Evolutionary conservation across 2,113 vertebrate species (phyloP).

Genomic region (rat (Rattus norvegicus)): DNA sequence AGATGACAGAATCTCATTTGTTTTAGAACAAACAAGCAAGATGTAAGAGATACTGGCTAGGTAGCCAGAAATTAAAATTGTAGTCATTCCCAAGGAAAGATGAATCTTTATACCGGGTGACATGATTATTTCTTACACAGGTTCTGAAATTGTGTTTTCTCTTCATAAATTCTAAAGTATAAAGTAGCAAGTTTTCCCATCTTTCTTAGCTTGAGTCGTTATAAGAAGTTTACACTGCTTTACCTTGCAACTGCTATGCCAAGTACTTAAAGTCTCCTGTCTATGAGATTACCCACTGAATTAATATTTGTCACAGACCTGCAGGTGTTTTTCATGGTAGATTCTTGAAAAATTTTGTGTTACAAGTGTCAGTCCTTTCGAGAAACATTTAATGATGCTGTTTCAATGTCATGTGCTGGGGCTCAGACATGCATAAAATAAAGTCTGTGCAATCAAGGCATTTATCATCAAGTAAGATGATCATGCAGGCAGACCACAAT

Average conservation of each 20-base stretch:
- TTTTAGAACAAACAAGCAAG: constrained; percentile 30
- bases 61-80: background rate
- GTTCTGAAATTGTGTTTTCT: constrained; percentile 27
- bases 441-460: background rate
- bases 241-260: background rate
- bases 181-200: background rate
- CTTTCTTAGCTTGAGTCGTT: background rate
- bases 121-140: background rate
- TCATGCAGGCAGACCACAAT: background rate
- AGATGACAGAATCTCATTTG: background rate
- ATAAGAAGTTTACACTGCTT: background rate
- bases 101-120: background rate
- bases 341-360: background rate
- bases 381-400: background rate
- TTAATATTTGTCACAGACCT: background rate
- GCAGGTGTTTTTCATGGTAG: background rate
- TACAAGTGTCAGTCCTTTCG: background rate
- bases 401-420: background rate
- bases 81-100: background rate
- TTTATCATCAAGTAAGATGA: background rate
- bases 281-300: background rate
- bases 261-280: background rate
- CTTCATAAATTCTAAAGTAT: background rate
- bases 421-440: background rate
- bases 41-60: background rate